These are phyloP conservation scores for Tragelaphus eurycerus DNA, from an alignment of 2,797 vertebrate genomes.

Conservation along the genomic window DNA sequence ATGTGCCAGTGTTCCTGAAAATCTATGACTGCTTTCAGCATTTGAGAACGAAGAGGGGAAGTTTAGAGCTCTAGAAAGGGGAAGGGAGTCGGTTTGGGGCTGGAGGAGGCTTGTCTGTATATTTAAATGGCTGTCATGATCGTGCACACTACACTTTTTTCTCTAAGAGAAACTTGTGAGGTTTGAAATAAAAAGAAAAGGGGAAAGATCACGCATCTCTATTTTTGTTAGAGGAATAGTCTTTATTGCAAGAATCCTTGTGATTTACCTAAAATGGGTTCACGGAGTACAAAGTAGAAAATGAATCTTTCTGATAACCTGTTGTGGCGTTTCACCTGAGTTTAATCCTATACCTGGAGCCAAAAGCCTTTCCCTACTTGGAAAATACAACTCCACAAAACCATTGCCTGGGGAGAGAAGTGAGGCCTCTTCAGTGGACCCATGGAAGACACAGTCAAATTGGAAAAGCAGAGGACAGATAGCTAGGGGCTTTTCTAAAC, in stretches of 20 bases:
- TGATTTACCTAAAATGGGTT: background rate
- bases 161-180: background rate
- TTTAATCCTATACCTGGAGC: background rate
- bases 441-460: background rate
- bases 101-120: background rate
- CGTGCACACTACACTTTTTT: background rate
- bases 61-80: background rate
- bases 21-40: background rate
- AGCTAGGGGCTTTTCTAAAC: background rate
- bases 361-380: background rate
- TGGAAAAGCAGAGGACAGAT: background rate
- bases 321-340: background rate
- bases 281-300: background rate
- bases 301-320: accelerated
- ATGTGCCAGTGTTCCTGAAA: conserved; percentile 3
- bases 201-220: background rate
- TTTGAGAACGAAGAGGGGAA: background rate
- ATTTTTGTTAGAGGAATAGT: background rate
- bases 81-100: background rate
- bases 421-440: background rate
- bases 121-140: background rate
- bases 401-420: too few relatives aligned
- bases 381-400: background rate
- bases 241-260: background rate
- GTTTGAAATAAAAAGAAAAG: background rate